Conservation (phyloP, 2,113 vertebrate genomes). For the Pionites leucogaster region DNA sequence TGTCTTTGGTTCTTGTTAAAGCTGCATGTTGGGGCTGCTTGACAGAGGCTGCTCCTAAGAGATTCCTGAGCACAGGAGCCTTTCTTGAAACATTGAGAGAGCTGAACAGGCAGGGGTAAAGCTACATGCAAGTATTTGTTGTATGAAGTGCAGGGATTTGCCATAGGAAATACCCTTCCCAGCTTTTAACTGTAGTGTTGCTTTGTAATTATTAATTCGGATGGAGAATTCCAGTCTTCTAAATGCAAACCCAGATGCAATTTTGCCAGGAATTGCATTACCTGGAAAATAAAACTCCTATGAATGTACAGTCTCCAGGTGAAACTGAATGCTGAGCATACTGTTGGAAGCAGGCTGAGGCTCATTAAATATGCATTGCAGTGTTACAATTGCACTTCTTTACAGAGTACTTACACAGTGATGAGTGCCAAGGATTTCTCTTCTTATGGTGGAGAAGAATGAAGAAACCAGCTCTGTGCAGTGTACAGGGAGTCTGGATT, state of each 20-base stretch:
- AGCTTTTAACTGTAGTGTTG: neutral
- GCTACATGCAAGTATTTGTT: neutral
- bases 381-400: neutral
- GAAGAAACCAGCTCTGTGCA: neutral
- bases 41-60: neutral
- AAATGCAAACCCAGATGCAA: neutral
- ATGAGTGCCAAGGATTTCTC: neutral
- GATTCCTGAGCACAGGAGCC: neutral
- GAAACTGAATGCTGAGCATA: neutral
- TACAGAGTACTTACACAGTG: neutral
- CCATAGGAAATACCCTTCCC: conserved; percentile 25
- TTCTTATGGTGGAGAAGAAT: neutral
- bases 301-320: neutral
- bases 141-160: neutral
- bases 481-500: neutral
- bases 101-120: neutral
- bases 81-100: neutral
- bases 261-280: conserved; percentile 36
- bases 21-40: neutral
- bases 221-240: conserved; percentile 23
- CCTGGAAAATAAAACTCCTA: neutral
- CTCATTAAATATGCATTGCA: neutral
- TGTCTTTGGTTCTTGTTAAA: neutral
- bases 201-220: conserved; percentile 22
- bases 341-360: neutral